phyloP scores from a whole-genome alignment of 1,140 invertebrate genomes.

The Bactericera cockerelli region DNA sequence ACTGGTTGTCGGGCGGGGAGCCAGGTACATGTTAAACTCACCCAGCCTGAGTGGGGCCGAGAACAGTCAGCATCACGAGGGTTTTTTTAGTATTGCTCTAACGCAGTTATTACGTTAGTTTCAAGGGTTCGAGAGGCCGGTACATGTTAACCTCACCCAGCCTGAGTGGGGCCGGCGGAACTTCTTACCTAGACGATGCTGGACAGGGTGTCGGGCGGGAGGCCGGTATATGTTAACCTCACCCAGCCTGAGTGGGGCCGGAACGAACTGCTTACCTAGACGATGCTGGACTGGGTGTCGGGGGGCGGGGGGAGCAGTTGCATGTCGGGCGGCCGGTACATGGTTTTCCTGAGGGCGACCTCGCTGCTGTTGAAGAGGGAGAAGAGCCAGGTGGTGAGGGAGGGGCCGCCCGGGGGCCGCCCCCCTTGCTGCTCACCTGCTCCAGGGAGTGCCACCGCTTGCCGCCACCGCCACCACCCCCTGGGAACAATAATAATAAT shows the following conservation, averaged over 20 bases:
- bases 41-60: no score
- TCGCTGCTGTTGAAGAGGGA: slow-evolving; percentile 49
- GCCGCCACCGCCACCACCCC: slow-evolving; percentile 18
- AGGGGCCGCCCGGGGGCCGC: slow-evolving; percentile 21
- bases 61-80: no score
- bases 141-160: no score
- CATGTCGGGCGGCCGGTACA: slow-evolving; percentile 30
- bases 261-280: slow-evolving; percentile 27
- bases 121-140: no score
- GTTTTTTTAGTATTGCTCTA: no score
- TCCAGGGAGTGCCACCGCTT: slow-evolving; percentile 66
- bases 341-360: slow-evolving; percentile 40
- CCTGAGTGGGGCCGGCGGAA: no score
- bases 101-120: no score
- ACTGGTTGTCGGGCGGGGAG: slow-evolving; percentile 34
- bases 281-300: slow-evolving; percentile 34
- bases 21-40: no score
- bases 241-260: no score
- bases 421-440: slow-evolving; percentile 35
- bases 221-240: no score
- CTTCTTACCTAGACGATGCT: no score
- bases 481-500: no score
- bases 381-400: slow-evolving; percentile 45
- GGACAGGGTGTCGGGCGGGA: slow-evolving; percentile 27
- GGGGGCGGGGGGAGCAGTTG: slow-evolving; percentile 24